phyloP scores from a whole-genome alignment of 2,888 invertebrate species.

The Drosophila yooni region DNA sequence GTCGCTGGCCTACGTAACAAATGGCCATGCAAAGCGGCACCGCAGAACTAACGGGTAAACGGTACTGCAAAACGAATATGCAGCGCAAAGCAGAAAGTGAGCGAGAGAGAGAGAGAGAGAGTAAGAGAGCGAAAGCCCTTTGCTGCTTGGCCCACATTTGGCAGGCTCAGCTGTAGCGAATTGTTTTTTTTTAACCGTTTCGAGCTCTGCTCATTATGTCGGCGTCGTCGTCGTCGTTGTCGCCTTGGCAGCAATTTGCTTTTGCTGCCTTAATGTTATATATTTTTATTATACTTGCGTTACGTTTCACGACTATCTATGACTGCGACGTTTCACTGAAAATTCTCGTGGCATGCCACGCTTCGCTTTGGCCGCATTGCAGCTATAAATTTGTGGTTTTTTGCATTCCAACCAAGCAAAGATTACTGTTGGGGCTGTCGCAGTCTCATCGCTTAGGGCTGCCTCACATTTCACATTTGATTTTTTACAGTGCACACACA shows the following conservation, averaged over 20 bases:
- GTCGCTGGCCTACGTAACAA: slow-evolving; percentile 56
- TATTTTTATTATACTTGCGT: slow-evolving; percentile 70
- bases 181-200: slow-evolving; percentile 55
- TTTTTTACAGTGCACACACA: background rate
- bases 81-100: slow-evolving; percentile 54
- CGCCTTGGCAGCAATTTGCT: slow-evolving; percentile 46
- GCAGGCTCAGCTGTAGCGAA: slow-evolving; percentile 60
- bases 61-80: slow-evolving; percentile 72
- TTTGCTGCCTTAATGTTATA: slow-evolving; percentile 57
- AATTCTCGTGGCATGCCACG: slow-evolving; percentile 45
- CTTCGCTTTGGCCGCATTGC: slow-evolving; percentile 72
- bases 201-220: slow-evolving; percentile 61
- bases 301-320: slow-evolving; percentile 60
- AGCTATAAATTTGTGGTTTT: slow-evolving; percentile 71
- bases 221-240: slow-evolving; percentile 19
- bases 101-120: background rate
- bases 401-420: slow-evolving; percentile 61
- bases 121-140: slow-evolving; percentile 8
- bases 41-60: slow-evolving; percentile 64
- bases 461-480: slow-evolving; percentile 4
- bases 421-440: slow-evolving; percentile 53
- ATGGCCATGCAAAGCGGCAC: slow-evolving; percentile 69
- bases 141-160: slow-evolving; percentile 64
- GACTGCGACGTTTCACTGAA: slow-evolving; percentile 53
- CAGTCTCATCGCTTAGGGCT: slow-evolving; percentile 9